Evolutionary conservation across 2,888 invertebrate species (phyloP).

Genomic region (Toxonevra muliebris): DNA sequence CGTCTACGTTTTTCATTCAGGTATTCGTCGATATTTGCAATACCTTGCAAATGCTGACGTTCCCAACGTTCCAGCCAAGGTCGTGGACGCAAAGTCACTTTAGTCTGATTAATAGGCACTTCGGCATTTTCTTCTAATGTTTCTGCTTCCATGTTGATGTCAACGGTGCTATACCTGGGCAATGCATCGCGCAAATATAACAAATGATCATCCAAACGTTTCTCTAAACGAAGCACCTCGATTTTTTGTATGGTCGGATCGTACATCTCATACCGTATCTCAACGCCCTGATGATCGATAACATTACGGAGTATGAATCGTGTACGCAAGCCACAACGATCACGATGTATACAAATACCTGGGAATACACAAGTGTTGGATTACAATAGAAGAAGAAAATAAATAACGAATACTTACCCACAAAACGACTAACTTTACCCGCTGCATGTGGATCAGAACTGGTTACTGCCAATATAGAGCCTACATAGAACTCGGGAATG

Average conservation of each 20-base stretch:
- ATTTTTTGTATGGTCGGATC: conserved; percentile 91
- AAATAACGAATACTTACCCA: conserved; percentile 47
- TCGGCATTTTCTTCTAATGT: conserved; percentile 76
- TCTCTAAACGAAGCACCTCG: conserved; percentile 91
- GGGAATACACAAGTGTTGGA: neutral
- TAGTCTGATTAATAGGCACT: conserved; percentile 80
- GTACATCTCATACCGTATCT: conserved; percentile 78
- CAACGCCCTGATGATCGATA: conserved; percentile 85
- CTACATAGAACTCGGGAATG: conserved; percentile 98
- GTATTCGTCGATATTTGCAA: conserved; percentile 71
- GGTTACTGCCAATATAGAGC: conserved; percentile 88
- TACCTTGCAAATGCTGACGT: conserved; percentile 77
- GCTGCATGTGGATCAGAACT: conserved; percentile 86
- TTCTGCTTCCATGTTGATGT: conserved; percentile 90
- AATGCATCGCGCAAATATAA: conserved; percentile 90
- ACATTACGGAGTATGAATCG: conserved; percentile 91
- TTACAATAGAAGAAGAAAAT: neutral
- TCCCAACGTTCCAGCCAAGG: conserved; percentile 97
- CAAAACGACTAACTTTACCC: conserved; percentile 79
- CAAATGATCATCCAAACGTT: conserved; percentile 88
- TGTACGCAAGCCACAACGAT: conserved; percentile 83
- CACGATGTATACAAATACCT: conserved; percentile 90
- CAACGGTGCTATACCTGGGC: conserved; percentile 91
- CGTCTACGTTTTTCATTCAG: conserved; percentile 67
- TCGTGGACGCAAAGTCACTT: conserved; percentile 77